Evolutionary conservation across 2,888 invertebrate genomes (phyloP), one percentile per base, ranked within the genome.

Genomic region (Drosophila neotestacea): DNA sequence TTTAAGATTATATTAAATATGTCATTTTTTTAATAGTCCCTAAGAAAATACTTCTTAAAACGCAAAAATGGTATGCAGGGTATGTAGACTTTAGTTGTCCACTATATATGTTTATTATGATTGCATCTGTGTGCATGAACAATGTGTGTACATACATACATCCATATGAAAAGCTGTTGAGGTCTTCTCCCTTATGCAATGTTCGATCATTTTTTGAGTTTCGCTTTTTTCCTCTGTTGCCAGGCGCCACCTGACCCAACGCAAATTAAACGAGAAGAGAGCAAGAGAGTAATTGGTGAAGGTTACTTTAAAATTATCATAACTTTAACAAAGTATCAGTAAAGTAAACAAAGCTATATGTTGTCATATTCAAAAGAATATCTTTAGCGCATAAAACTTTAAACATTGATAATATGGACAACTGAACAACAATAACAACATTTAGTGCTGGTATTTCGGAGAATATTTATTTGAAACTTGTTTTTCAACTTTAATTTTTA

Each of bases 181-280:
- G 50, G 34, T 54, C 46, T 61, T 63, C 60, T 76, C 52, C 64
- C 87, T 82, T 83, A 85, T 73, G 88, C 88, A 85, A 87, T 79
- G 58, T 44, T 9, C 48, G 61, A 75, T 64, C 50, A 55, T 41
- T 73, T 73, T 47, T 42, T 27, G 2, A 52, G 28, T 66, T 69
- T 72, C 56, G 59, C 59, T 62, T 54, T 62, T 11, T 44, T 56
- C 34, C n/a, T 3, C 41, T 67, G 52, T 63, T 66, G 71, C 36
- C 52, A 42, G 32, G 60, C 42, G 44, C 55, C 44, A 44, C 27
- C 22, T 55, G 42, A 41, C 32, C 32, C 41, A 51, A 30, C 11
- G 7, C 13, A 13, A 51, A 38, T 13, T 3, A 9, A 5, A 27
- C 6, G 6, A 42, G 9, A 10, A 38, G 28, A 16, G 32, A 30